These are phyloP conservation scores for Sturmia bella DNA, from an alignment of 2,888 invertebrate species.

Conservation along the genomic window DNA sequence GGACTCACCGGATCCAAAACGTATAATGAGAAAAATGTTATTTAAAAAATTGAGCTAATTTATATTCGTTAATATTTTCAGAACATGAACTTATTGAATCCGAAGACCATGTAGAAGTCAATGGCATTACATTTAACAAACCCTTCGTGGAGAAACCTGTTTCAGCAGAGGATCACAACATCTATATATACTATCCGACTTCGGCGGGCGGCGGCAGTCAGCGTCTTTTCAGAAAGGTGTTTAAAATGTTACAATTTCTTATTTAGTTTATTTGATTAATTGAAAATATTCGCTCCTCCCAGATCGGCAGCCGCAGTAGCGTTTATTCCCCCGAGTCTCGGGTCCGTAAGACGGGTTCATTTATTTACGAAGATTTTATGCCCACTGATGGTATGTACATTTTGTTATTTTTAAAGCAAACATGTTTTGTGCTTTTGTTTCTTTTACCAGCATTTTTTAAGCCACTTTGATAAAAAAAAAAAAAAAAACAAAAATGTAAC, in stretches of 20 bases:
- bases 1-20: constrained; percentile 94
- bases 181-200: constrained; percentile 99
- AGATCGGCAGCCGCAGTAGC: constrained; percentile 99
- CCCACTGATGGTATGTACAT: constrained; percentile 94
- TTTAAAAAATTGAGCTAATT: not conserved
- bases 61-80: constrained; percentile 78
- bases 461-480: constrained; percentile 41
- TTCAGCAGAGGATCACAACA: constrained; percentile 99
- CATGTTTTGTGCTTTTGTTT: constrained; percentile 51
- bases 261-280: not conserved
- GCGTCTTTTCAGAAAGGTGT: constrained; percentile 96
- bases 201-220: constrained; percentile 99
- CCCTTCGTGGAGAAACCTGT: constrained; percentile 99
- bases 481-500: constrained; percentile 48
- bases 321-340: constrained; percentile 98
- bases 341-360: constrained; percentile 98
- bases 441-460: constrained; percentile 50
- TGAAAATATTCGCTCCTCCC: constrained; percentile 63
- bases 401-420: constrained; percentile 47
- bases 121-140: constrained; percentile 96
- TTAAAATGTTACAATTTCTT: not conserved
- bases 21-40: constrained; percentile 83
- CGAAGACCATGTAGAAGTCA: constrained; percentile 98
- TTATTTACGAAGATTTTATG: constrained; percentile 99
- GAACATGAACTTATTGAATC: constrained; percentile 96